Evolutionary conservation across 2,888 invertebrate species (phyloP).

Genomic region (Sclerodermus sp.): DNA sequence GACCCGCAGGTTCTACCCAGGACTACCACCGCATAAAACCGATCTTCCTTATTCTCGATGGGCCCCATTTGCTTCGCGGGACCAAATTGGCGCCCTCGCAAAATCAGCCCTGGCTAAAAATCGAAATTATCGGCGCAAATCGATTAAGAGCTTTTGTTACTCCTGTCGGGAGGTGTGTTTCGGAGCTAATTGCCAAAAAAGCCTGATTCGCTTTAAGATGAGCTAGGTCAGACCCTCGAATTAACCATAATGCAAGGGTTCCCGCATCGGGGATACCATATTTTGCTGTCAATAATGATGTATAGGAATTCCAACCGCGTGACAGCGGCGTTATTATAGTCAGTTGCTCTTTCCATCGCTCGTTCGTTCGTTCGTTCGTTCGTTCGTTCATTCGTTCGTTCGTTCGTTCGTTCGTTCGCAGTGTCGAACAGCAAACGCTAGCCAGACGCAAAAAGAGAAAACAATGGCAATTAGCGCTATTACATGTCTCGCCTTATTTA

Average conservation of each 20-base stretch:
- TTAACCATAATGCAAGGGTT: conserved; percentile 34
- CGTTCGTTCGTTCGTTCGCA: not conserved
- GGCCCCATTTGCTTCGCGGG: too few relatives aligned
- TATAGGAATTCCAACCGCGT: conserved; percentile 16
- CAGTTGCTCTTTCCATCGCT: conserved; percentile 2
- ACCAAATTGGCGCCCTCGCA: too few relatives aligned
- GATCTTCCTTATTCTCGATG: not conserved
- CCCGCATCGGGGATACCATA: conserved; percentile 11
- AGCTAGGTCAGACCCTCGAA: conserved; percentile 20
- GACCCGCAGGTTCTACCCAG: too few relatives aligned
- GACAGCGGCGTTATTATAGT: conserved; percentile 18
- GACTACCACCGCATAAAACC: too few relatives aligned
- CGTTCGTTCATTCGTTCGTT: not conserved
- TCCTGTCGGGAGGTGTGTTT: conserved; percentile 15
- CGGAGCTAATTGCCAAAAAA: conserved; percentile 32
- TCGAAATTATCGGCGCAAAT: conserved; percentile 27
- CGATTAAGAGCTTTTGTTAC: conserved; percentile 28
- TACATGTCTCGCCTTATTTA: conserved; percentile 3
- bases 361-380: not conserved
- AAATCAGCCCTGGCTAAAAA: conserved; percentile 3
- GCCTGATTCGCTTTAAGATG: conserved; percentile 16
- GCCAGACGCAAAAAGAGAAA: not conserved
- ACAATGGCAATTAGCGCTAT: conserved; percentile 17
- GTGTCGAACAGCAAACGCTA: conserved; percentile 1
- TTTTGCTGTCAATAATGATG: conserved; percentile 25